Evolutionary conservation across 1,140 invertebrate species (phyloP), one percentile per base, ranked within the genome.

Genomic region (Bombus breviceps): DNA sequence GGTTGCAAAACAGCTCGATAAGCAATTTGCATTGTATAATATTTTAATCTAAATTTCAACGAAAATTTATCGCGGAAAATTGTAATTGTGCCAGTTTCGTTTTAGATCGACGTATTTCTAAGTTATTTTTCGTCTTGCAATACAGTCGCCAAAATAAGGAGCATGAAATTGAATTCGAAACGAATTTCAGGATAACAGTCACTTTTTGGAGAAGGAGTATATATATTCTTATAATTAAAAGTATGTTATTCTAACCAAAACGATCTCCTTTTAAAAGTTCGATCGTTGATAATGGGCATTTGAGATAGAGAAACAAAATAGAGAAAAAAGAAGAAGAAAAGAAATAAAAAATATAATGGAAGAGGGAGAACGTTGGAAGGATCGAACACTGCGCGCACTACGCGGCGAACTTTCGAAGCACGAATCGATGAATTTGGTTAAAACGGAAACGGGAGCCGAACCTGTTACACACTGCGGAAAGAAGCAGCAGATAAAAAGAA

Each of bases 261-360:
- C 88, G 86, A 85, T 87, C 78, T 80, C 43, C 34, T 82, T 71
- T 32, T 6, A 34, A 77, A 86, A 76, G 83, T 87, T 85, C 15
- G 82, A 90, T 90, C 74, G 86, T 85, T 76, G 75, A 62, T n/a
- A 47, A 89, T 89, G 88, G 88, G 88, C 88, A 89, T 89, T 90
- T 41, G 75, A 89, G 18, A 57, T 69, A 71, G 68, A 66, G 68
- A 47, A 37, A 72, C 12, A 43, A 74, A 81, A 62, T 37, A 37
- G 9, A 39, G 22, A 28, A 76, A 73, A 18, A 34, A 62, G 15
- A 22, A 64, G 37, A 39, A 64, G 37, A 47, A 22, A 80, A 72
- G 75, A 57, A 72, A 59, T 66, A 57, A 77, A 86, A 78, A 47
- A 8, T 41, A 76, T 76, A 69, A 32, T 53, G 32, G 28, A 32